Base-by-base conservation (phyloP, 2,797 vertebrate species). In the Coilia nasus region DNA sequence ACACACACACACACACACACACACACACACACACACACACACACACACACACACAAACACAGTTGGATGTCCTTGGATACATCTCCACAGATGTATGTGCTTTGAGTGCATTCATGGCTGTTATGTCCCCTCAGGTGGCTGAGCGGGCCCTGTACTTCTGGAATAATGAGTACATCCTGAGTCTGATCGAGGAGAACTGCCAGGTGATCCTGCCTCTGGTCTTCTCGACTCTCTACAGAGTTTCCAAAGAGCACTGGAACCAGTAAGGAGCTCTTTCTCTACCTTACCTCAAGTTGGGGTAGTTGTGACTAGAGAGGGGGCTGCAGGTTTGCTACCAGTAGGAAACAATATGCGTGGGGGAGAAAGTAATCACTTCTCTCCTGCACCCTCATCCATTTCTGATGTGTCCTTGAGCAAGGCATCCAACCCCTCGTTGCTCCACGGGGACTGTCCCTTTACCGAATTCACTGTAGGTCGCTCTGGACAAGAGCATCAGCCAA, bases 181-280 rank as follows among this genome's bases (percentile, higher is more conserved):
- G 97, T 90, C 96, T 98, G 92, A 97, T 98, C 57, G 97, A 98
- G 90, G 97, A 98, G 94, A 98, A 98, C 94, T 98, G 97, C 93
- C 96, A 97, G 92, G 95, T 97, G 87, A 97, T 98, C 92, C 95
- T 98, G 89, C 97, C 97, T 62, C 95, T 97, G 92, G 97, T 98
- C n/a, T 98, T 98, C 21, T 95, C 96, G 90, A 98, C 97, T 46
- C 96, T 98, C 89, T 98, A 98, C 94, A 96, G 96, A 91, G 97
- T 98, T 90, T 98, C 97, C 91, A 98, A 98, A 93, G 97, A 98
- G 92, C 97, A 98, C 94, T 98, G 97, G 97, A 98, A 98, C 92
- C 97, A 97, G 97, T 98, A 88, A 97, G 97, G 95, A 85, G 19
- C 87, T 81, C 83, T 82, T 19, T 81, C 25, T 25, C 19, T 67